Conservation (phyloP, 2,113 vertebrate species). For the Ceyx cyanopectus region DNA sequence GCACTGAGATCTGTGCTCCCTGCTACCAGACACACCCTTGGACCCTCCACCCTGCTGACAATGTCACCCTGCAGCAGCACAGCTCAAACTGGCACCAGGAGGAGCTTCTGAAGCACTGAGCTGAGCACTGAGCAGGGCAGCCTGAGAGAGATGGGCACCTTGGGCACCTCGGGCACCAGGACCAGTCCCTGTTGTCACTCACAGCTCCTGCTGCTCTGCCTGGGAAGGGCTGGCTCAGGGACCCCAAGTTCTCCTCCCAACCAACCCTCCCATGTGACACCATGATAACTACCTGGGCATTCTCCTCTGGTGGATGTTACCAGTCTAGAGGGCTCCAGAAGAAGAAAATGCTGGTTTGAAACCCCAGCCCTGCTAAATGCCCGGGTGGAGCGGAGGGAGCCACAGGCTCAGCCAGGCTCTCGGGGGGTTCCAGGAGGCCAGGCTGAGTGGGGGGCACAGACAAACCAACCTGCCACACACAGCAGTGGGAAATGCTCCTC, state of each 20-base stretch:
- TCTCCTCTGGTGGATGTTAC: neutral
- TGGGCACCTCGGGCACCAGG: no score
- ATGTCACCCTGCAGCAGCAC: neutral
- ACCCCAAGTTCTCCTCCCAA: neutral
- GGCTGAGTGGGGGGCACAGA: neutral
- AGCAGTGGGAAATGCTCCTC: neutral
- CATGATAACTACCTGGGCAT: neutral
- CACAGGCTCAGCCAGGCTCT: neutral
- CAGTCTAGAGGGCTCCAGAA: neutral
- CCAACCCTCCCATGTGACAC: neutral
- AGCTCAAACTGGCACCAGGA: neutral
- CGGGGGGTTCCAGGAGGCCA: neutral
- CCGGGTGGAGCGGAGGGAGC: neutral
- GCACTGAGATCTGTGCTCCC: neutral
- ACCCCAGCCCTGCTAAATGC: neutral
- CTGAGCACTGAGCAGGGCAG: no score
- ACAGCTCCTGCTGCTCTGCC: neutral
- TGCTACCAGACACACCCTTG: neutral
- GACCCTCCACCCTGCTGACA: neutral
- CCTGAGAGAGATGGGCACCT: no score
- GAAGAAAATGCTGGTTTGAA: neutral
- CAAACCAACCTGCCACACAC: neutral
- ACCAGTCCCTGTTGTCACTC: neutral
- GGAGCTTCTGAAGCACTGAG: neutral
- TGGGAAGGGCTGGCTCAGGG: neutral